Evolutionary conservation across 1,140 invertebrate genomes (phyloP).

Genomic region (Fopius arisanus): DNA sequence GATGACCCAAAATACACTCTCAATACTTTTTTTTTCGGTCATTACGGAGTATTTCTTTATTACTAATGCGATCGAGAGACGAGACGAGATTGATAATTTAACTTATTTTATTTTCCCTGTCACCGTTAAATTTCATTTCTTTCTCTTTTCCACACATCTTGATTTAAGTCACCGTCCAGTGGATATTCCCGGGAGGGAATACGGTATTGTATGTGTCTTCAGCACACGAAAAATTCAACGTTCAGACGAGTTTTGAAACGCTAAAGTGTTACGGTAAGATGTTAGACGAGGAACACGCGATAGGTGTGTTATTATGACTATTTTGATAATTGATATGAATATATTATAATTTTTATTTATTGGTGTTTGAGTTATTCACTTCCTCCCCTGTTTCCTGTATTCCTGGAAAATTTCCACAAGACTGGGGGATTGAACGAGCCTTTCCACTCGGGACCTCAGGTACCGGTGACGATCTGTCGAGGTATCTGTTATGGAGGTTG

Average conservation of each 20-base stretch:
- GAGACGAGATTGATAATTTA: not conserved
- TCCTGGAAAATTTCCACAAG: not conserved
- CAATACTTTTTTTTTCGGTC: not conserved
- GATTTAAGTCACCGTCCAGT: conserved; percentile 7
- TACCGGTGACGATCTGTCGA: conserved; percentile 4
- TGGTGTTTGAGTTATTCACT: conserved; percentile 8
- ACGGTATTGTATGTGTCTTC: conserved; percentile 50
- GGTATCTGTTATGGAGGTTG: conserved; percentile 26
- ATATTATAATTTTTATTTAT: conserved; percentile 38
- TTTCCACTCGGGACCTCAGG: conserved; percentile 13
- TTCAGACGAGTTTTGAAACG: not conserved
- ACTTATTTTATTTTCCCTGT: not conserved
- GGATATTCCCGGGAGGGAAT: conserved; percentile 46
- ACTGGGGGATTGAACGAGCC: not conserved
- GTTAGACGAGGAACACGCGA: not conserved
- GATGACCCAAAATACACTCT: conserved; percentile 4
- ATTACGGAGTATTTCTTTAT: not conserved
- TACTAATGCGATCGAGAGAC: not conserved
- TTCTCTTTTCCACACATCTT: not conserved
- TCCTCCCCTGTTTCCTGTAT: conserved; percentile 9
- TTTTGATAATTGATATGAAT: conserved; percentile 35
- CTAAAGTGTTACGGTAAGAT: not conserved
- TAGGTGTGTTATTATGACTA: conserved; percentile 30
- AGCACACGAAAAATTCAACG: conserved; percentile 37
- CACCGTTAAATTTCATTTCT: conserved; percentile 5